Base-by-base conservation (phyloP, 2,113 vertebrate genomes). In the Poecile atricapillus region DNA sequence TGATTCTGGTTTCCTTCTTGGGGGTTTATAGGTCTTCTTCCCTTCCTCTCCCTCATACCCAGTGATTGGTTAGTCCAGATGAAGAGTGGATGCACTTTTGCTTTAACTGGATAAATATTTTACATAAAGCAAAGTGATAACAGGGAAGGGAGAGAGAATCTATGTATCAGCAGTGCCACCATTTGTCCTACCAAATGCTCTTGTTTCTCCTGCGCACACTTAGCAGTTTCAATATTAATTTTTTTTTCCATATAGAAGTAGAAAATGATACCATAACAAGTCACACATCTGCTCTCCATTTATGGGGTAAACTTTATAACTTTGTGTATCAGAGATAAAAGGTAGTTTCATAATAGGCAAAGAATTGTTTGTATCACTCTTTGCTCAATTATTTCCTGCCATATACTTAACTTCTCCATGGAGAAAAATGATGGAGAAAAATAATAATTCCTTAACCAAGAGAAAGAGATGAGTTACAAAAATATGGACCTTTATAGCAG, bases 1-100 rank as follows among this genome's bases (percentile, higher is more conserved):
- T 78, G 81, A 81, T 91, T 86, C 89, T 77, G n/a, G 76, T 80
- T 86, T 86, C 27, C 56, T 96, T 94, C 82, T 91, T 71, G 7
- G 53, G 79, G 56, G 17, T 87, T 49, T 41, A 71, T 63, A 52
- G 24, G 59, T 92, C 77, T 78, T 59, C 15, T 27, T 69, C 25
- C 3, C 11, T 53, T 37, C 5, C 24, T 35, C 4, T 4, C 5
- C 5, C 4, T 69, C 41, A 43, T 62, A 75, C 11, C 22, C 46
- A 83, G 58, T 75, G 64, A 55, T 49, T 85, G 47, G 25, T 69
- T 82, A 79, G 83, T 93, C 13, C n/a, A 74, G 78, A 68, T 95
- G 87, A 96, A 96, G 56, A 73, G 73, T 27, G 81, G 62, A 87
- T 67, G 25, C 30, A 67, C 12, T 53, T 28, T 33, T 59, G 64